These are phyloP conservation scores for Capra hircus DNA, from an alignment of 2,113 vertebrate species.

Conservation along the genomic window DNA sequence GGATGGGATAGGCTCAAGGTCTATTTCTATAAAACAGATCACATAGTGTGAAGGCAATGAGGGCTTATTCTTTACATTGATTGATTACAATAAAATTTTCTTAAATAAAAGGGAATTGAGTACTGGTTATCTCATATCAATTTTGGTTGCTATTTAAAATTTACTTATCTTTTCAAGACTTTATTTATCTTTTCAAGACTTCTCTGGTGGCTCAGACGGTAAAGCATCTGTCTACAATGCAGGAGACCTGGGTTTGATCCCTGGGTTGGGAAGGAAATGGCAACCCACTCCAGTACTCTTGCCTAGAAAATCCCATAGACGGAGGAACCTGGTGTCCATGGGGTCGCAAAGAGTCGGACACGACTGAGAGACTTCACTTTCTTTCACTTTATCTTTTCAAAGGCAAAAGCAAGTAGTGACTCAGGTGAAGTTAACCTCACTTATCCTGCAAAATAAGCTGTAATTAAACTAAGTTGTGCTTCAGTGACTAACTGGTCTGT, in stretches of 20 bases:
- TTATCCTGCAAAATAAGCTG: not conserved
- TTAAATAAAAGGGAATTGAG: not conserved
- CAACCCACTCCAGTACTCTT: too few species aligned
- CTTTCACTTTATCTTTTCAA: not conserved
- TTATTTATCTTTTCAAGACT: too few species aligned
- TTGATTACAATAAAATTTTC: not conserved
- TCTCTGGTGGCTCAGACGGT: too few species aligned
- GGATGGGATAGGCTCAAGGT: not conserved
- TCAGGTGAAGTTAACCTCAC: not conserved
- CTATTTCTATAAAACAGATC: not conserved
- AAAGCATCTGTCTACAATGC: too few species aligned
- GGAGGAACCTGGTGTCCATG: too few species aligned
- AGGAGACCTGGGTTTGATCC: too few species aligned
- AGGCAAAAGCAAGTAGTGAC: not conserved
- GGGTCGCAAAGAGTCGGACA: too few species aligned
- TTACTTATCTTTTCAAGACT: not conserved
- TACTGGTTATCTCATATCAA: not conserved
- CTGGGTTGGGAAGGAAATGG: too few species aligned
- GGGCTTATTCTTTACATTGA: not conserved
- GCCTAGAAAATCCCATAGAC: too few species aligned
- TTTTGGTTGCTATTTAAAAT: not conserved
- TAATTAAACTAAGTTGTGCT: not conserved
- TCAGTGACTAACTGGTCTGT: not conserved
- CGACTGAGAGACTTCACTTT: too few species aligned
- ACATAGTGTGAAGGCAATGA: not conserved